Evolutionary conservation across 2,113 vertebrate genomes (phyloP).

Genomic region (Tachuris rubrigastra): DNA sequence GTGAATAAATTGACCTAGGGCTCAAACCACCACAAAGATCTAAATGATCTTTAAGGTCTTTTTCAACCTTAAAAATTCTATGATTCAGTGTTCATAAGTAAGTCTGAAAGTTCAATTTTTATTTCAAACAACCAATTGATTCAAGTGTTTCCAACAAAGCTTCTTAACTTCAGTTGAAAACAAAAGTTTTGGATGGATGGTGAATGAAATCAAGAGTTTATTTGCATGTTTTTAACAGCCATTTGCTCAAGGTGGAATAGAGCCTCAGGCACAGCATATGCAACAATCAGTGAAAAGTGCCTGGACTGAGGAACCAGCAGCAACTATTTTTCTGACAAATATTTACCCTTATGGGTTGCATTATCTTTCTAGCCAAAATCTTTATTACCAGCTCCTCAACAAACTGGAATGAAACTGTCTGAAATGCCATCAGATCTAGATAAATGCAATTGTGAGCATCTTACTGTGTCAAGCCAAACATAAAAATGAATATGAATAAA

Average conservation of each 20-base stretch:
- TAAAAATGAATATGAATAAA: neutral
- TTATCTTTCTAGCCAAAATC: neutral
- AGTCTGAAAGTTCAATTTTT: neutral
- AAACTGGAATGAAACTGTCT: neutral
- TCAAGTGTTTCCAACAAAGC: neutral
- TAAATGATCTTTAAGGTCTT: neutral
- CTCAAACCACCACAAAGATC: no score
- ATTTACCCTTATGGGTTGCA: neutral
- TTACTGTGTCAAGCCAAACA: neutral
- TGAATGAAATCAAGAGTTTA: conserved; percentile 1
- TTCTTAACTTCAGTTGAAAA: neutral
- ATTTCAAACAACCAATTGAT: neutral
- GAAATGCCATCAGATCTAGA: neutral
- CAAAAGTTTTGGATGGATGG: neutral
- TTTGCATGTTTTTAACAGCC: neutral
- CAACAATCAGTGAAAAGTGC: neutral
- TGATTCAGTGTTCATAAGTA: neutral
- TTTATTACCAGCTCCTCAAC: neutral
- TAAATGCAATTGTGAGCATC: neutral
- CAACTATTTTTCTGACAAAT: neutral
- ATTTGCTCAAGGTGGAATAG: conserved; percentile 1
- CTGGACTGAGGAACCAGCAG: neutral
- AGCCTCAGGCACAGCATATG: neutral
- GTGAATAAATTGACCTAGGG: no score
- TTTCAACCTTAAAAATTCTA: neutral